Evolutionary conservation across 1,140 invertebrate genomes (phyloP).

Genomic region (Drosophila pallidifrons): DNA sequence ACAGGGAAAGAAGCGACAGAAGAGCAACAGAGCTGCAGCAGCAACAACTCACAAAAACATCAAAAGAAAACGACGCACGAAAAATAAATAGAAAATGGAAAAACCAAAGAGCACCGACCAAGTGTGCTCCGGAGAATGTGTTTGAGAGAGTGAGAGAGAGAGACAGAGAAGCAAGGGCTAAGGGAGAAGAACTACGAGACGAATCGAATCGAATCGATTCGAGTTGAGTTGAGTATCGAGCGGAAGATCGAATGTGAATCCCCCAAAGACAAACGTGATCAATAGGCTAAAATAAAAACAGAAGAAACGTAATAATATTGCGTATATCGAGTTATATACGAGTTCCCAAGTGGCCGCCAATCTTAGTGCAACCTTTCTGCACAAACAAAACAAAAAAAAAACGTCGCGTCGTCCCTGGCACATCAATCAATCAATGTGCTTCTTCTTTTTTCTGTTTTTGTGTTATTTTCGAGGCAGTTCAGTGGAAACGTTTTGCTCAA

Average conservation of each 20-base stretch:
- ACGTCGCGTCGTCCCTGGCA: conserved; percentile 46
- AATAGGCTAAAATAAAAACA: neutral
- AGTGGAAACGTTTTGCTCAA: conserved; percentile 66
- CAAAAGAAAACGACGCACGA: conserved; percentile 77
- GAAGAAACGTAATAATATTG: neutral
- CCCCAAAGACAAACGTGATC: neutral
- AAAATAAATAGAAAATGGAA: conserved; percentile 80
- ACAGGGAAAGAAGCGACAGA: neutral
- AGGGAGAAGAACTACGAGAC: no score
- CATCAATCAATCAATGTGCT: conserved; percentile 78
- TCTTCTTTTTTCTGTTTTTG: conserved; percentile 4
- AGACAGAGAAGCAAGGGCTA: neutral
- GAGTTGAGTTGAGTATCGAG: neutral
- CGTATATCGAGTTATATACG: neutral
- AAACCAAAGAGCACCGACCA: conserved; percentile 53
- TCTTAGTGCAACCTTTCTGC: conserved; percentile 62
- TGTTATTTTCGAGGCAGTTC: conserved; percentile 56
- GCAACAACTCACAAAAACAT: conserved; percentile 63
- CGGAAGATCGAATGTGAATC: no score
- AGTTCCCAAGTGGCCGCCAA: conserved; percentile 38
- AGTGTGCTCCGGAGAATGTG: conserved; percentile 35
- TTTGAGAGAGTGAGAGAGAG: neutral
- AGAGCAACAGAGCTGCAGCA: neutral
- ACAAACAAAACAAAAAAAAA: conserved; percentile 43
- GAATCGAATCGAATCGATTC: no score